Evolutionary conservation across 1,140 invertebrate species (phyloP).

Genomic region (Habropoda laboriosa): DNA sequence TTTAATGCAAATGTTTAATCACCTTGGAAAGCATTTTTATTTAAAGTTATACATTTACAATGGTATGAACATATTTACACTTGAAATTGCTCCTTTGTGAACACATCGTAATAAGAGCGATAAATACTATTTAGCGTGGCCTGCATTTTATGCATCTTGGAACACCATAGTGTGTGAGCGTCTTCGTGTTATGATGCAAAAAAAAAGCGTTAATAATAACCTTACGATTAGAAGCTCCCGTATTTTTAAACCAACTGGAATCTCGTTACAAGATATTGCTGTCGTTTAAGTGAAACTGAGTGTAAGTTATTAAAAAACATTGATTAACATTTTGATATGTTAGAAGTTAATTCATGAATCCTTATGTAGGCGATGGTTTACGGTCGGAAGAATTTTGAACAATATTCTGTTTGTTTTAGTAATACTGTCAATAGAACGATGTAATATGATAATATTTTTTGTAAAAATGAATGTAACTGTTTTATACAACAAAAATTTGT

Average conservation of each 20-base stretch:
- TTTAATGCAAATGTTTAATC: not conserved
- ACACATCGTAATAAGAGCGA: not conserved
- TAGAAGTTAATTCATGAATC: constrained; percentile 41
- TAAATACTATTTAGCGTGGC: constrained; percentile 67
- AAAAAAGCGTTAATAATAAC: constrained; percentile 69
- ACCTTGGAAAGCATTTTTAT: not conserved
- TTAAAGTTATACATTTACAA: not conserved
- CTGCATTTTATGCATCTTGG: constrained; percentile 64
- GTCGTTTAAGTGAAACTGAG: not conserved
- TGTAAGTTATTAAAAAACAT: constrained; percentile 29
- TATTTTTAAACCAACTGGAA: constrained; percentile 55
- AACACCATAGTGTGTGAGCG: constrained; percentile 68
- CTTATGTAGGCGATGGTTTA: not conserved
- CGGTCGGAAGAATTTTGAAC: no score
- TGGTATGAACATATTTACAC: not conserved
- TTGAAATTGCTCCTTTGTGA: not conserved
- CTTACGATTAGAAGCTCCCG: constrained; percentile 58
- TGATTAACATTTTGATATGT: not conserved
- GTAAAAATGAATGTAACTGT: not conserved
- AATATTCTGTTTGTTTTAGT: not conserved
- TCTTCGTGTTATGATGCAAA: constrained; percentile 68
- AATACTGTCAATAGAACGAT: not conserved
- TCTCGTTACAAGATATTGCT: constrained; percentile 22
- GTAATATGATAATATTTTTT: no score
- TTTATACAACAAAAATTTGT: not conserved